Evolutionary conservation across 2,888 invertebrate genomes (phyloP).

Genomic region (Eristalinus sepulchralis): DNA sequence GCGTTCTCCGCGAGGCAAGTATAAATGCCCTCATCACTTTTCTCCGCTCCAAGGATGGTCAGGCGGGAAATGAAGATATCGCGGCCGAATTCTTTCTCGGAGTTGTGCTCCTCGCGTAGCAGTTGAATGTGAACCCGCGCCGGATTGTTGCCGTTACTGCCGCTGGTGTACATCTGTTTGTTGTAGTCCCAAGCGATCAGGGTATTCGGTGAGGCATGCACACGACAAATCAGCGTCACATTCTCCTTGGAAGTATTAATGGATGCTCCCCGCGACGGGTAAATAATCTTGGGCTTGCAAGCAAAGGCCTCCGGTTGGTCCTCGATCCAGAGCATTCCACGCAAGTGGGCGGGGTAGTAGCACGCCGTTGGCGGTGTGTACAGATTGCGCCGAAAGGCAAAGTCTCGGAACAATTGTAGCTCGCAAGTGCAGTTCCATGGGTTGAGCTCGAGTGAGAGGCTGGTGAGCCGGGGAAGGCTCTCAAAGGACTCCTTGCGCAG

Average conservation of each 20-base stretch:
- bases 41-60: conserved; percentile 85
- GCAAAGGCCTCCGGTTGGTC: conserved; percentile 87
- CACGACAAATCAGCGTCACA: conserved; percentile 88
- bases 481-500: conserved; percentile 85
- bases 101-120: conserved; percentile 77
- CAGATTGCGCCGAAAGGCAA: conserved; percentile 87
- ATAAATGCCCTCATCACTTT: conserved; percentile 87
- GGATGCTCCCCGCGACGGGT: conserved; percentile 83
- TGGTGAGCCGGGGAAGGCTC: conserved; percentile 85
- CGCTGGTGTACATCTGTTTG: conserved; percentile 79
- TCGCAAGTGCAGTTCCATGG: conserved; percentile 95
- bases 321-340: conserved; percentile 88
- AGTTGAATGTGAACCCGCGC: conserved; percentile 76
- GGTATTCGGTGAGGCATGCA: conserved; percentile 88
- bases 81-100: conserved; percentile 76
- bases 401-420: conserved; percentile 89
- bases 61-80: conserved; percentile 80
- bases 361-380: conserved; percentile 90
- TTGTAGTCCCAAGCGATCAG: conserved; percentile 88
- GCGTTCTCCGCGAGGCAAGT: conserved; percentile 90
- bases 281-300: conserved; percentile 89
- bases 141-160: conserved; percentile 51
- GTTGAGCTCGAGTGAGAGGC: conserved; percentile 89
- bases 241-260: conserved; percentile 85
- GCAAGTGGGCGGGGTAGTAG: conserved; percentile 85